Evolutionary conservation across 2,888 invertebrate species (phyloP).

Genomic region (Metacarcinus magister): DNA sequence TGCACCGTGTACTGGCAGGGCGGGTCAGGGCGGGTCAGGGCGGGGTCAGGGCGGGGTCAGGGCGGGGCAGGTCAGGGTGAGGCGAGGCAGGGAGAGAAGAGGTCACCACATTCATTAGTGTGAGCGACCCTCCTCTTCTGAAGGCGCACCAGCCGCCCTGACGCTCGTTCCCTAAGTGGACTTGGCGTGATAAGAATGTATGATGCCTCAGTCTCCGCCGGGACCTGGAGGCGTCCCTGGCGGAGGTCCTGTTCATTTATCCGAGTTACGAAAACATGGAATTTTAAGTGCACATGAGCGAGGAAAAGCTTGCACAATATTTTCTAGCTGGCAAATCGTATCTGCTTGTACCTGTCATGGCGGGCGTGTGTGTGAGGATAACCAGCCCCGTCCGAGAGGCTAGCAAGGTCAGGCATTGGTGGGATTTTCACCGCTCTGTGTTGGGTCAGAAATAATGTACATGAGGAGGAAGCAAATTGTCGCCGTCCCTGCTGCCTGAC

Average conservation of each 20-base stretch:
- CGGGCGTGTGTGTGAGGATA: not conserved
- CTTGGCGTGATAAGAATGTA: conserved; percentile 48
- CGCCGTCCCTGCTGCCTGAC: not conserved
- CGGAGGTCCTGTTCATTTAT: conserved; percentile 46
- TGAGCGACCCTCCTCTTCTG: not conserved
- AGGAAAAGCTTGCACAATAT: conserved; percentile 42
- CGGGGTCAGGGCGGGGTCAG: not conserved
- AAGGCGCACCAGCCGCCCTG: not conserved
- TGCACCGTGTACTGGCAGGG: too few species aligned
- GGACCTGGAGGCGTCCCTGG: conserved; percentile 31
- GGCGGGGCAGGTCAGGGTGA: not conserved
- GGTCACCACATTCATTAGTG: not conserved
- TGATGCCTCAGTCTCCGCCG: conserved; percentile 42
- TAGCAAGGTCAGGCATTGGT: not conserved
- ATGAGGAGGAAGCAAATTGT: conserved; percentile 36
- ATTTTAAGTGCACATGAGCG: conserved; percentile 44
- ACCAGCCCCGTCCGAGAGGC: not conserved
- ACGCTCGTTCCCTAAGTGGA: not conserved
- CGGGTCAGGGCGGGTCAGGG: too few species aligned
- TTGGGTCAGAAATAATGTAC: conserved; percentile 10
- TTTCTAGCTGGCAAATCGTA: conserved; percentile 17
- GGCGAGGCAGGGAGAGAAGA: not conserved
- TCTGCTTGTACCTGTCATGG: conserved; percentile 39
- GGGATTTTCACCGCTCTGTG: not conserved
- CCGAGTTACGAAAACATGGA: conserved; percentile 51